Base-by-base conservation (phyloP, 2,113 vertebrate species). In the Seriola dumerili region DNA sequence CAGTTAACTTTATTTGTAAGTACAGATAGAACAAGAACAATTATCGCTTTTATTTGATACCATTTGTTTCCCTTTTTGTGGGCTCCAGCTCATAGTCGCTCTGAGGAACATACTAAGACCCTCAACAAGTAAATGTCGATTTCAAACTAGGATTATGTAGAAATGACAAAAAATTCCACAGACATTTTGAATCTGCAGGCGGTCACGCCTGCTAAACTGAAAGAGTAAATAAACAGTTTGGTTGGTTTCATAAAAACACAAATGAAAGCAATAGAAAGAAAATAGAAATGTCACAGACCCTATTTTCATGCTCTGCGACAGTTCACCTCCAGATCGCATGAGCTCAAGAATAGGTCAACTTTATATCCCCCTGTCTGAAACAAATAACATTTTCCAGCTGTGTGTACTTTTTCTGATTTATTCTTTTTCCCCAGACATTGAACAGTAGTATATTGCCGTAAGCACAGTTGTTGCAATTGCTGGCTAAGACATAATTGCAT, bases 401-500 rank as follows among this genome's bases (percentile, higher is more conserved):
- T 44, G 42, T 66, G 11, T 38, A 29, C 44, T 62, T 81, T 76
- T 76, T 67, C 2, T 8, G 36, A 38, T 89, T 58, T 76, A 80
- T 85, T 76, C 6, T 55, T 50, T n/a, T 57, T 54, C 50, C 29
- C 19, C 14, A 88, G 61, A 85, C 68, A 72, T 38, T 50, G 11
- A 69, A 77, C 57, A 83, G 59, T 23, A 58, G n/a, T 67, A 81
- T 70, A 74, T 70, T 48, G 44, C 76, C 59, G 67, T 42, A 72
- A 85, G 76, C 67, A 62, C 5, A 32, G 65, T 67, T 52, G 68
- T 76, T 59, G 46, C 14, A 80, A 59, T 61, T 7, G 32, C 82
- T 67, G 72, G 84, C 80, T 69, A 25, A 87, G 55, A 88, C 72
- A 71, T 86, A 85, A 89, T 87, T 88, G 90, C 89, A 78, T 85